Conservation (phyloP, 1,140 invertebrate genomes). For the Oedothorax gibbosus region DNA sequence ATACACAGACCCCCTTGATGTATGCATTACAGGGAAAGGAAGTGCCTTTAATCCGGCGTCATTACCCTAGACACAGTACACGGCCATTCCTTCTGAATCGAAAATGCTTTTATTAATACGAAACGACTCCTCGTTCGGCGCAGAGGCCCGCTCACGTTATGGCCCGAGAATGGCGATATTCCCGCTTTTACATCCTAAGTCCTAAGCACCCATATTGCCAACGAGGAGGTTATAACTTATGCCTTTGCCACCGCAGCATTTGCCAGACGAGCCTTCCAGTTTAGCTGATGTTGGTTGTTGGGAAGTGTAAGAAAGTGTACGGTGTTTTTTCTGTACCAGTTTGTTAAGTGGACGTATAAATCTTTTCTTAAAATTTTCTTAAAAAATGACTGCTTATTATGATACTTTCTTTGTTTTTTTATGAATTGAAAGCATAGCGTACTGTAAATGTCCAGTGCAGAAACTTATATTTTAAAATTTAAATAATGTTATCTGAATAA, state of each 20-base stretch:
- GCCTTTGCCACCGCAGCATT: background rate
- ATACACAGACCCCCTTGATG: too few species aligned
- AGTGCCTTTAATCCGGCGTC: background rate
- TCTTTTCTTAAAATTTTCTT: too few species aligned
- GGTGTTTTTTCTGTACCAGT: too few species aligned
- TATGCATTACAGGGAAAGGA: too few species aligned
- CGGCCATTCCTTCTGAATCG: background rate
- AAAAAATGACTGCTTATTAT: too few species aligned
- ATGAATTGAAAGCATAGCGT: too few species aligned
- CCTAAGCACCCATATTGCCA: conserved; percentile 14
- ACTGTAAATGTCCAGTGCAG: too few species aligned
- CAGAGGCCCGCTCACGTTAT: conserved; percentile 5
- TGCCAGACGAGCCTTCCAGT: too few species aligned
- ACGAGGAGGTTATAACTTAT: conserved; percentile 8
- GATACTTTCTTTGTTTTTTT: too few species aligned
- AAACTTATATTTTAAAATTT: too few species aligned
- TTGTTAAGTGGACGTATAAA: too few species aligned
- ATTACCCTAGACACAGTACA: background rate
- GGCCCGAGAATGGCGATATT: conserved; percentile 13
- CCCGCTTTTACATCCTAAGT: background rate
- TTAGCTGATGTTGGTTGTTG: background rate
- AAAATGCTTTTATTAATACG: conserved; percentile 20
- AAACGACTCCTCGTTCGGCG: conserved; percentile 11
- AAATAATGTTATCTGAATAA: too few species aligned
- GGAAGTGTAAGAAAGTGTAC: background rate